A percentile compares a stretch with the other conserved stretches of the same genome.
These are phyloP conservation scores for Teleopsis dalmanni DNA, from an alignment of 1,140 invertebrate genomes.

Conservation along the genomic window DNA sequence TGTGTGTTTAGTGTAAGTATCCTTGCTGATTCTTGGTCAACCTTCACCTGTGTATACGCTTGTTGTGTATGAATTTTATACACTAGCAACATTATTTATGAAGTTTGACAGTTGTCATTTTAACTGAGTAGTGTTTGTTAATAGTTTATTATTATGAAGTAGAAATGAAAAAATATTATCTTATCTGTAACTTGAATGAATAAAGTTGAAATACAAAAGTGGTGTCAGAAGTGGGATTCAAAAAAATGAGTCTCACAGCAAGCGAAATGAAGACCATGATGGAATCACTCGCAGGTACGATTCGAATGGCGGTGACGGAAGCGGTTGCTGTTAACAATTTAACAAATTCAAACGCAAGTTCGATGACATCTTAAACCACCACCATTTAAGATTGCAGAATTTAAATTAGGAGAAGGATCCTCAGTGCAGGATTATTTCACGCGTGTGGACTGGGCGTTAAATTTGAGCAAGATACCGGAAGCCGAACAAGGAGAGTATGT, in stretches of 20 bases:
- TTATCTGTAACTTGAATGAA: too few relatives aligned
- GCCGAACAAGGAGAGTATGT: background rate
- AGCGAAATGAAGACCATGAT: background rate
- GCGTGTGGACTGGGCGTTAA: background rate
- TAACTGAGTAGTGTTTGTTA: too few relatives aligned
- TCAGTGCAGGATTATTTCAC: conserved; percentile 7
- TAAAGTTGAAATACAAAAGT: background rate
- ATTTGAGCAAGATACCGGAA: conserved; percentile 1
- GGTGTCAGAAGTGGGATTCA: background rate
- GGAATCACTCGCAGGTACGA: background rate
- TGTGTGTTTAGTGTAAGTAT: too few relatives aligned
- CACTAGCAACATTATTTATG: too few relatives aligned
- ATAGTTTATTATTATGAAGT: too few relatives aligned
- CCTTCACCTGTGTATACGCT: too few relatives aligned
- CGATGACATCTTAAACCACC: background rate
- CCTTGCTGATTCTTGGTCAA: too few relatives aligned
- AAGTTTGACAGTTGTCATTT: too few relatives aligned
- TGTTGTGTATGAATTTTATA: too few relatives aligned
- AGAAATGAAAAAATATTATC: too few relatives aligned
- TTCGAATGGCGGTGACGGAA: too few relatives aligned
- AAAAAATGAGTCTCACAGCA: background rate
- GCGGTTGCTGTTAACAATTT: background rate
- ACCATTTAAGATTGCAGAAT: conserved; percentile 1
- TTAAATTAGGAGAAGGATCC: background rate
- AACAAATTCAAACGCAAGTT: background rate